Percentiles rank a stretch among this genome's conserved stretches.
These are phyloP conservation scores for Drosophila yakuba DNA, from an alignment of 1,140 invertebrate species.

Conservation along the genomic window DNA sequence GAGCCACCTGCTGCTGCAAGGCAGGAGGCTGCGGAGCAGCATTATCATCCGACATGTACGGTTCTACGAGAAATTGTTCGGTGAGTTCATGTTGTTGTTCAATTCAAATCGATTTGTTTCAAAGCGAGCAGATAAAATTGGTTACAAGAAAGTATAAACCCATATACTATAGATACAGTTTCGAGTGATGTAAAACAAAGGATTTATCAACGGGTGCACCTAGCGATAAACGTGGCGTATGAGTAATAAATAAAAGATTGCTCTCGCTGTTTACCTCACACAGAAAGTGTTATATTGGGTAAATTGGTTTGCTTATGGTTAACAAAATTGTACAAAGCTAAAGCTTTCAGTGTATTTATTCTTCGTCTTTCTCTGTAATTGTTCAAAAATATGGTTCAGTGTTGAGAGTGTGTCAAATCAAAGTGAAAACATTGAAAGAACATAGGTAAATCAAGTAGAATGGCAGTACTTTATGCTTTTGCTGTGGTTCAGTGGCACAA, in stretches of 20 bases:
- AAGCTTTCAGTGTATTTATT: constrained; percentile 64
- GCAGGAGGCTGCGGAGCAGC: constrained; percentile 62
- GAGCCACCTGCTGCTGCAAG: constrained; percentile 56
- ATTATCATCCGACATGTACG: constrained; percentile 76
- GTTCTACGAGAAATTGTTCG: constrained; percentile 73
- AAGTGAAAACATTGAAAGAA: constrained; percentile 30
- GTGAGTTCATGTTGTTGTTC: constrained; percentile 50
- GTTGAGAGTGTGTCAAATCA: constrained; percentile 29
- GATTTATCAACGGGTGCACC: constrained; percentile 63
- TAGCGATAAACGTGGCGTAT: constrained; percentile 63
- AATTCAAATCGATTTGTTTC: constrained; percentile 15
- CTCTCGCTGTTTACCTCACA: constrained; percentile 62
- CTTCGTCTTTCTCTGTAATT: constrained; percentile 83
- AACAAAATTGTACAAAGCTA: constrained; percentile 52
- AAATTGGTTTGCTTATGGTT: constrained; percentile 49
- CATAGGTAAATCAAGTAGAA: constrained; percentile 26
- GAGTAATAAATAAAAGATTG: constrained; percentile 43
- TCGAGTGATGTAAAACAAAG: constrained; percentile 27
- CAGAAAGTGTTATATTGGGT: constrained; percentile 33
- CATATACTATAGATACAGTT: constrained; percentile 27
- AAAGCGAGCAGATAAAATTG: constrained; percentile 45
- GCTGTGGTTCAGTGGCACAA: constrained; percentile 36
- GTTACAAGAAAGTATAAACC: constrained; percentile 12
- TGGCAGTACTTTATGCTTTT: constrained; percentile 80
- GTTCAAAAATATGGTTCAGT: constrained; percentile 56